phyloP scores from a whole-genome alignment of 2,113 vertebrate species.

The Lontra canadensis region DNA sequence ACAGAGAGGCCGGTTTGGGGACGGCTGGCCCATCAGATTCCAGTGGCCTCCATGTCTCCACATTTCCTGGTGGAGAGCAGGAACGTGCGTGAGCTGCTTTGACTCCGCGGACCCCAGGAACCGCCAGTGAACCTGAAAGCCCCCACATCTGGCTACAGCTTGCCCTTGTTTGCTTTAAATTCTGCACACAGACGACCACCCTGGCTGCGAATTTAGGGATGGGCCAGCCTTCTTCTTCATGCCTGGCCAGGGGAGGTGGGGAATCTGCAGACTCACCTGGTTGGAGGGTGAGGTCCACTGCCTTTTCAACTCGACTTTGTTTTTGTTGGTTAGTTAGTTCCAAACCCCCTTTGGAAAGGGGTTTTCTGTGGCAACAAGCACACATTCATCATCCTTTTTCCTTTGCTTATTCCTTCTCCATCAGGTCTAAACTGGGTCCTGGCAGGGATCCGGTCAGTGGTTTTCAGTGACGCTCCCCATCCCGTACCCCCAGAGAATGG shows the following conservation, averaged over 20 bases:
- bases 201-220: constrained; percentile 76
- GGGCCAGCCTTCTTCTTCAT: constrained; percentile 52
- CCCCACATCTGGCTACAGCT: constrained; percentile 86
- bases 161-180: constrained; percentile 85
- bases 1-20: background rate
- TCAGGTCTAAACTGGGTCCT: background rate
- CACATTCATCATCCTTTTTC: background rate
- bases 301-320: background rate
- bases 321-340: background rate
- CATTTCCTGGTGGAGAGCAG: background rate
- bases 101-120: constrained; percentile 67
- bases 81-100: constrained; percentile 58
- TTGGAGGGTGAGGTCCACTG: background rate
- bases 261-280: constrained; percentile 40
- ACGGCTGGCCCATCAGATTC: background rate
- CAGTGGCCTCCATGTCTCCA: background rate
- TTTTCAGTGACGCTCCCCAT: fast-evolving
- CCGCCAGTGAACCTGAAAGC: constrained; percentile 83
- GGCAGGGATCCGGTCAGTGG: background rate
- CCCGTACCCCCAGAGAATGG: fast-evolving
- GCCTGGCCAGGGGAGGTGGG: constrained; percentile 39
- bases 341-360: background rate
- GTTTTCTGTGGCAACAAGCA: background rate
- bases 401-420: background rate
- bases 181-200: constrained; percentile 84